Evolutionary conservation across 2,797 vertebrate genomes (phyloP).

Genomic region (Labroides dimidiatus): DNA sequence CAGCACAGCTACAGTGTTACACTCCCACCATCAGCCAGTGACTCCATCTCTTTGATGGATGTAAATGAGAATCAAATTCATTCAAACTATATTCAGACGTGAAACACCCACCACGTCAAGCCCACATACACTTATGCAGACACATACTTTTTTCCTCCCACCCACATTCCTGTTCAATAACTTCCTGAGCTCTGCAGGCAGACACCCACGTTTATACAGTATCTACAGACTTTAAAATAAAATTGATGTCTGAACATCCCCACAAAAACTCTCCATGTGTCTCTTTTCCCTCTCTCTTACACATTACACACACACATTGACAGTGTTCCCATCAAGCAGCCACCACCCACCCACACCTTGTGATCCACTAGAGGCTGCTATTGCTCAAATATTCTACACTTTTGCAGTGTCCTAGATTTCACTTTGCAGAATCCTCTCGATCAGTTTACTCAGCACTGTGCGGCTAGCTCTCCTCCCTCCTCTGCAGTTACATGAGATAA

Average conservation of each 20-base stretch:
- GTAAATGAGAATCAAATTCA: slow-evolving; percentile 41
- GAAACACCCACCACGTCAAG: background rate
- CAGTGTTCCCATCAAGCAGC: slow-evolving; percentile 13
- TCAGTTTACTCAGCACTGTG: background rate
- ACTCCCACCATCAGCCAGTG: slow-evolving; percentile 1
- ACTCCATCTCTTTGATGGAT: slow-evolving; percentile 34
- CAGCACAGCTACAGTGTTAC: background rate
- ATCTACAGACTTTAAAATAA: slow-evolving; percentile 40
- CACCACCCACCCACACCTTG: slow-evolving; percentile 16
- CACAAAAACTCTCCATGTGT: slow-evolving; percentile 9
- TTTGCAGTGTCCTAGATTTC: slow-evolving; percentile 27
- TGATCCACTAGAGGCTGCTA: slow-evolving; percentile 60
- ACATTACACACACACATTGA: background rate
- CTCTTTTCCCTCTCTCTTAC: background rate
- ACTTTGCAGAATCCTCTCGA: background rate
- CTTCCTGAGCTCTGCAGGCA: slow-evolving; percentile 43
- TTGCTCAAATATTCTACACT: slow-evolving; percentile 19
- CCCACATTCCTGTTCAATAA: slow-evolving; percentile 38
- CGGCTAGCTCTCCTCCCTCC: background rate
- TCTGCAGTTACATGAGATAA: background rate
- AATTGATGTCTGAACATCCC: slow-evolving; percentile 45
- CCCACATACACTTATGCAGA: background rate
- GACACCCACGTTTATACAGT: slow-evolving; percentile 46
- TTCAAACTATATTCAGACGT: slow-evolving; percentile 40
- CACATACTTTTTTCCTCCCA: background rate